Evolutionary conservation across 2,113 vertebrate species (phyloP).

Genomic region (Psettodes erumei): DNA sequence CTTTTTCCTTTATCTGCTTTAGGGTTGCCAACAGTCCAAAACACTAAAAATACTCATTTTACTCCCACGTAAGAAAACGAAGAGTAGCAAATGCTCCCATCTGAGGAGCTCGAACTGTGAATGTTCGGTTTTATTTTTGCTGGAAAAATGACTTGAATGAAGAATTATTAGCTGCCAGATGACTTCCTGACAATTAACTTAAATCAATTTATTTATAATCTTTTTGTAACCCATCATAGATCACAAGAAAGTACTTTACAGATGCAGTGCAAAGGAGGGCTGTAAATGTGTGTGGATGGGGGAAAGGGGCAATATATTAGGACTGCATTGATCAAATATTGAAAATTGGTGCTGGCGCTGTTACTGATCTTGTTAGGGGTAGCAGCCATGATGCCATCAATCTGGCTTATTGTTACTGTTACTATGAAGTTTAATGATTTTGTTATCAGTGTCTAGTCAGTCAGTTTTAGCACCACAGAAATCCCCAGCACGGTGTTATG

Average conservation of each 20-base stretch:
- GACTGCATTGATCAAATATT: not conserved
- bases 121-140: not conserved
- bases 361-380: not conserved
- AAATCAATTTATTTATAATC: not conserved
- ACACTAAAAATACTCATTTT: slow-evolving; percentile 17
- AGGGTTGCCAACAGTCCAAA: not conserved
- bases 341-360: too few relatives aligned
- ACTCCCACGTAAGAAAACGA: slow-evolving; percentile 7
- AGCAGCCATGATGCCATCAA: not conserved
- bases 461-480: too few relatives aligned
- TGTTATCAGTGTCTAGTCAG: not conserved
- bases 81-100: not conserved
- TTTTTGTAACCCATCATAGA: not conserved
- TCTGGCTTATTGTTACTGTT: not conserved
- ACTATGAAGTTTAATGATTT: not conserved
- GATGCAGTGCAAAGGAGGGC: not conserved
- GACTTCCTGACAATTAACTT: not conserved
- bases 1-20: slow-evolving; percentile 37
- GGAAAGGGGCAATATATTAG: not conserved
- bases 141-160: not conserved
- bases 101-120: not conserved
- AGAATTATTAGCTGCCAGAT: not conserved
- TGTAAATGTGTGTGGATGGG: not conserved
- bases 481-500: too few relatives aligned
- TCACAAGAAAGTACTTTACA: not conserved